Percentiles rank a stretch among this genome's conserved stretches.
phyloP scores from a whole-genome alignment of 2,113 vertebrate species.

The Trematocara zebra region DNA sequence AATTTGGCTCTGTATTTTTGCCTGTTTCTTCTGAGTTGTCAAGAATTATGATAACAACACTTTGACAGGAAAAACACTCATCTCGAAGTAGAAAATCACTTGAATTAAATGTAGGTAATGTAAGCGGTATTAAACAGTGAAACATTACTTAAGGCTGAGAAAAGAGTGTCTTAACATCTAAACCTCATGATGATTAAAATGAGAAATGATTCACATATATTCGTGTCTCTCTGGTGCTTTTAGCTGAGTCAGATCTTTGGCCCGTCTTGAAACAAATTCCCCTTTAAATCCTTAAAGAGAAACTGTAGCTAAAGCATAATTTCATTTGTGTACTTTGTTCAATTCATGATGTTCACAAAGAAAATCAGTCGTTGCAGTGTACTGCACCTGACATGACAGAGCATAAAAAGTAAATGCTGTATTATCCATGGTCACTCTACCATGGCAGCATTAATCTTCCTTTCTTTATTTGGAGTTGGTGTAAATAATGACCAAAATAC shows the following conservation, averaged over 20 bases:
- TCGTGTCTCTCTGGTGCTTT: background rate
- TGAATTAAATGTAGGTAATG: background rate
- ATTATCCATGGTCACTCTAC: slow-evolving; percentile 33
- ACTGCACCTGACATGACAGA: slow-evolving; percentile 12
- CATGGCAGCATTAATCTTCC: slow-evolving; percentile 28
- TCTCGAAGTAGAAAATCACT: background rate
- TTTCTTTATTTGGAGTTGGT: slow-evolving; percentile 25
- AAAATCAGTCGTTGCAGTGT: background rate
- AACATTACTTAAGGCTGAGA: background rate
- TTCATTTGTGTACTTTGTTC: slow-evolving; percentile 12
- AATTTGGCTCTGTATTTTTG: background rate
- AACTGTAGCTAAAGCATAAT: background rate
- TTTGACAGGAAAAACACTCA: background rate
- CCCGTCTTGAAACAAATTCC: slow-evolving; percentile 18
- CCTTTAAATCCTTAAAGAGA: slow-evolving; percentile 1
- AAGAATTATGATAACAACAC: background rate
- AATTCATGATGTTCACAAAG: slow-evolving; percentile 28
- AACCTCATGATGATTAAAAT: background rate
- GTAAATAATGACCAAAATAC: slow-evolving; percentile 53
- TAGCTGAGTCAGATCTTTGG: slow-evolving; percentile 19
- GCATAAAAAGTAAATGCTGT: slow-evolving; percentile 31
- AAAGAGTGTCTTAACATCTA: background rate
- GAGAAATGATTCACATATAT: slow-evolving; percentile 11
- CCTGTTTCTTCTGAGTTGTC: background rate
- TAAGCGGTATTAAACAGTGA: background rate